Conservation (phyloP, 2,797 vertebrate species). For the Phrynocephalus forsythii region DNA sequence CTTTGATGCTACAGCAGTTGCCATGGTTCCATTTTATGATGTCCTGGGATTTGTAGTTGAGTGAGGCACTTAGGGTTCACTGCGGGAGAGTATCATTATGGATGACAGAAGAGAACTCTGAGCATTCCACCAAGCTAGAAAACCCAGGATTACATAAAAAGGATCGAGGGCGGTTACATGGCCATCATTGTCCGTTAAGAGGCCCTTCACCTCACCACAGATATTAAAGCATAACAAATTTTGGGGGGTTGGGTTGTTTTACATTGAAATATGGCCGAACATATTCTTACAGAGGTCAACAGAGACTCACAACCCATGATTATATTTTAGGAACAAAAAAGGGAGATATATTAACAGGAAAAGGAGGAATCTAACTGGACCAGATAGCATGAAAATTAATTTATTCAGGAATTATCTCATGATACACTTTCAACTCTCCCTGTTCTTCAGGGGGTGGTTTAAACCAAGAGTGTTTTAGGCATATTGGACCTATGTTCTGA, state of each 20-base stretch:
- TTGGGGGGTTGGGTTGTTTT: not conserved
- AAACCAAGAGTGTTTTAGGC: conserved; percentile 37
- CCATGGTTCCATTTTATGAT: too few relatives aligned
- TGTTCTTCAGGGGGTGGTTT: conserved; percentile 37
- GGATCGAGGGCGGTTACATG: too few relatives aligned
- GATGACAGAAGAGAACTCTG: too few relatives aligned
- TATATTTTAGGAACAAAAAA: not conserved
- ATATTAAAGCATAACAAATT: not conserved
- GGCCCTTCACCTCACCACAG: too few relatives aligned
- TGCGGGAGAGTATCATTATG: too few relatives aligned
- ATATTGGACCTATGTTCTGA: conserved; percentile 47
- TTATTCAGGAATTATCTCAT: conserved; percentile 17
- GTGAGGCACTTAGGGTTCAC: too few relatives aligned
- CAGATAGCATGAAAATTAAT: not conserved
- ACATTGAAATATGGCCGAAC: not conserved
- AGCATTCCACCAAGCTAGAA: too few relatives aligned
- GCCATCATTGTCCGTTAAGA: too few relatives aligned
- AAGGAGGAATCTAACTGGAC: conserved; percentile 13
- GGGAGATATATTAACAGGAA: not conserved
- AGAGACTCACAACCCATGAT: not conserved
- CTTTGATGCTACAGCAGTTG: too few relatives aligned
- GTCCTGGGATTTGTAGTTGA: too few relatives aligned
- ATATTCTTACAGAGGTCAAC: not conserved
- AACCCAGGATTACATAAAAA: too few relatives aligned
- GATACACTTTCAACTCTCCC: conserved; percentile 29